Evolutionary conservation across 2,888 invertebrate species (phyloP).

Genomic region (Brenthis hecate): DNA sequence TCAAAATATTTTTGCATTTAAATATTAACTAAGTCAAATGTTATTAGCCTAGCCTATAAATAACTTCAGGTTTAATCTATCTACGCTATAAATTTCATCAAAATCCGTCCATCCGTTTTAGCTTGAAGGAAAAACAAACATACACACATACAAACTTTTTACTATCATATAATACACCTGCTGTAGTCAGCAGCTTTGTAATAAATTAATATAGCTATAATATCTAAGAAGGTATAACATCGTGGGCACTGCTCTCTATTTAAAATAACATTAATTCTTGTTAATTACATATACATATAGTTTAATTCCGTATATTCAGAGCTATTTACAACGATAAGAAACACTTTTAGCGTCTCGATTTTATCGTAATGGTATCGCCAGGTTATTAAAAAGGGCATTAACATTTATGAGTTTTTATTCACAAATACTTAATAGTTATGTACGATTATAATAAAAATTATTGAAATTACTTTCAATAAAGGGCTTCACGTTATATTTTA

Average conservation of each 20-base stretch:
- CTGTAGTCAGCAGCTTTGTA: too few species aligned
- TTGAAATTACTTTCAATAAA: conserved; percentile 3
- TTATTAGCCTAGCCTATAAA: too few species aligned
- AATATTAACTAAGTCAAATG: too few species aligned
- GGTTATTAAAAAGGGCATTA: conserved; percentile 25
- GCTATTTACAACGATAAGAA: conserved; percentile 14
- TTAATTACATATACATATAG: conserved; percentile 4
- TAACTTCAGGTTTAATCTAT: too few species aligned
- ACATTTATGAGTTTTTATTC: conserved; percentile 21
- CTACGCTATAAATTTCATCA: too few species aligned
- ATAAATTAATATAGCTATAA: too few species aligned
- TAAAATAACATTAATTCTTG: not conserved
- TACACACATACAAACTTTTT: too few species aligned
- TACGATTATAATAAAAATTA: conserved; percentile 1
- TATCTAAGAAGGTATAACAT: too few species aligned
- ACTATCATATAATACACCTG: too few species aligned
- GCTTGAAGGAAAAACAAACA: too few species aligned
- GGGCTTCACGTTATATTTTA: conserved; percentile 3
- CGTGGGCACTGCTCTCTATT: not conserved
- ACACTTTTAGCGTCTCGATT: conserved; percentile 1
- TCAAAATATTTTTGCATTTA: too few species aligned
- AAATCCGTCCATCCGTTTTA: too few species aligned
- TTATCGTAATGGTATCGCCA: conserved; percentile 22
- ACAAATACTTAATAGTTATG: conserved; percentile 1
- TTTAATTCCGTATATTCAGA: conserved; percentile 5